Base-by-base conservation (phyloP, 1,140 invertebrate species). In the Leguminivora glycinivorella region DNA sequence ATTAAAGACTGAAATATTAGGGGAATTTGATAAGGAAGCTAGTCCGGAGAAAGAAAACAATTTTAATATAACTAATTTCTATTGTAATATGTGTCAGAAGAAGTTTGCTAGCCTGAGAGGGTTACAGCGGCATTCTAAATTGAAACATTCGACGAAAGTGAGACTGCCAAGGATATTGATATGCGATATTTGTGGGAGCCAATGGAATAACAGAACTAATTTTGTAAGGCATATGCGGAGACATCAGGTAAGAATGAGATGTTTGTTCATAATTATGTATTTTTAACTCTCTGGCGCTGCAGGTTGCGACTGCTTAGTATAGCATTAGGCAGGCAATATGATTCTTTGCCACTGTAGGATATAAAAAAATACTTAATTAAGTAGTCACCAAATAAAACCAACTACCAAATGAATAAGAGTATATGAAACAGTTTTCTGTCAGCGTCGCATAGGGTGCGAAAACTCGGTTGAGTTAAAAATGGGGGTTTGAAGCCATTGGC, bases 141-240 rank as follows among this genome's bases (percentile, higher is more conserved):
- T 82, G 56, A 92, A 92, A 92, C 87, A 79, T 89, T 93, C 63
- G 84, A 78, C 17, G 78, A 82, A 19, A 85, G 76, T 7, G 72
- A 71, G 17, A 56, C 40, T 29, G 70, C 14, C 26, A 72, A 22
- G 73, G 52, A 19, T 31, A 70, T 84, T 83, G 76, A 81, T 92
- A 47, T 93, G 92, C 73, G 87, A 92, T 70, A 84, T 87, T 75
- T 93, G 93, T 75, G 92, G 92, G 6, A 91, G 89, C 72, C 75
- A 87, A 69, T 92, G 87, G 72, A 86, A 81, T 82, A 84, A 91
- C 78, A 78, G 78, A 12, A 75, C 83, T 74, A 80, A 89, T 81
- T 90, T 92, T 77, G 81, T 85, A 67, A 83, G 80, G 12, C 86
- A 88, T 76, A 68, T 87, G 14, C 66, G 76, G 60, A 76, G 24